A percentile compares a stretch with the other conserved stretches of the same genome.
Conservation (phyloP, 2,113 vertebrate species). For the Struthidea cinerea region DNA sequence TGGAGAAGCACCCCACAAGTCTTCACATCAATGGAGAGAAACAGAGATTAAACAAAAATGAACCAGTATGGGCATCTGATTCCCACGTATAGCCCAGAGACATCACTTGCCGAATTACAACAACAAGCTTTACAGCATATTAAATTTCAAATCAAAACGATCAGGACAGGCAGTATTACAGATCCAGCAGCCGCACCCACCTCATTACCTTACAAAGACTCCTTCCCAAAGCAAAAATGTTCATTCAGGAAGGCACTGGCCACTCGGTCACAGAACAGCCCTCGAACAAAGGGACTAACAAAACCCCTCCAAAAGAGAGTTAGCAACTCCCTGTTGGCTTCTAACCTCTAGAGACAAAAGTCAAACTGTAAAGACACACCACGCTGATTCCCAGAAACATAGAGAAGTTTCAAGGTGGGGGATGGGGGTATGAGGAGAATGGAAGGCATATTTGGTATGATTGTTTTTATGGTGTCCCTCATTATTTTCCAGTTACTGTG, state of each 20-base stretch:
- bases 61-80: not conserved
- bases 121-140: not conserved
- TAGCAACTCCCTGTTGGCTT: not conserved
- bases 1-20: not conserved
- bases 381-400: not conserved
- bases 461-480: not conserved
- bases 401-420: not conserved
- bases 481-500: not conserved
- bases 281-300: not conserved
- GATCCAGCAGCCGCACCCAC: not conserved
- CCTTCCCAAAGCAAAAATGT: not conserved
- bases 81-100: not conserved
- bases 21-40: not conserved
- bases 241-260: not conserved
- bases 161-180: not conserved
- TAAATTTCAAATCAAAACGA: not conserved
- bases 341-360: not conserved
- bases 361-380: not conserved
- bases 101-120: accelerated
- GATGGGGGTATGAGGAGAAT: not conserved
- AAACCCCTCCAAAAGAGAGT: not conserved
- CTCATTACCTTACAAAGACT: not conserved
- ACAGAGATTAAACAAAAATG: not conserved
- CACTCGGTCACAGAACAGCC: not conserved
- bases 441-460: not conserved